Percentiles rank a stretch among this genome's conserved stretches.
phyloP scores from a whole-genome alignment of 2,888 invertebrate genomes.

The Cabera pusaria region DNA sequence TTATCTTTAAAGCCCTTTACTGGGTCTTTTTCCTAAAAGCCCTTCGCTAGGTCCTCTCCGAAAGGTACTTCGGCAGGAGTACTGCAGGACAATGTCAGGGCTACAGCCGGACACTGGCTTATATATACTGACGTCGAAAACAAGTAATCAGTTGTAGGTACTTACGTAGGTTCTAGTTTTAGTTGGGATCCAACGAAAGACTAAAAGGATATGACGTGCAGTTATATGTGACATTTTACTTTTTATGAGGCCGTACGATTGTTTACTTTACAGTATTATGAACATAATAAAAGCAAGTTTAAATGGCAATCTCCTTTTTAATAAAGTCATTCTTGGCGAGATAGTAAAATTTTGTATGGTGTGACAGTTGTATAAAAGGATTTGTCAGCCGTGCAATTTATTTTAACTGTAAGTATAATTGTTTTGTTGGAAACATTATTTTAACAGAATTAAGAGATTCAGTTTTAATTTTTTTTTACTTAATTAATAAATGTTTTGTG shows the following conservation, averaged over 20 bases:
- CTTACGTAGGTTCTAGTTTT: constrained; percentile 74
- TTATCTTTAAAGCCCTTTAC: constrained; percentile 23
- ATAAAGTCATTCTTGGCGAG: constrained; percentile 3
- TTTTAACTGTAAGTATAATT: too few relatives aligned
- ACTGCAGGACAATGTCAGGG: constrained; percentile 79
- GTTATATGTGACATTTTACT: constrained; percentile 18
- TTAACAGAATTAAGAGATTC: too few relatives aligned
- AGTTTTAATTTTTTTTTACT: too few relatives aligned
- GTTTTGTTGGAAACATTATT: too few relatives aligned
- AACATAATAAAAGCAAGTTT: constrained; percentile 14
- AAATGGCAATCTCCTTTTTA: constrained; percentile 15
- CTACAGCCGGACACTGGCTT: constrained; percentile 67
- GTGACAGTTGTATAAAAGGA: too few relatives aligned
- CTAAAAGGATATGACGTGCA: constrained; percentile 65
- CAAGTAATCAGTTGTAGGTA: constrained; percentile 52
- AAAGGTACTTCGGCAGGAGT: constrained; percentile 46
- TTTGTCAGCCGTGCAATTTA: too few relatives aligned
- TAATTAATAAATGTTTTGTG: too few relatives aligned
- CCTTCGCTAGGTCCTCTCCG: constrained; percentile 15
- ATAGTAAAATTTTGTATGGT: constrained; percentile 1
- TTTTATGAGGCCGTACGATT: constrained; percentile 15
- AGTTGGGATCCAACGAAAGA: constrained; percentile 65
- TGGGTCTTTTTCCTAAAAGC: constrained; percentile 27
- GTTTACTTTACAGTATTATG: constrained; percentile 12
- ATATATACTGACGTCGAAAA: constrained; percentile 70